These are phyloP conservation scores for Pachymerium ferrugineum DNA, from an alignment of 2,888 invertebrate genomes.

Conservation along the genomic window DNA sequence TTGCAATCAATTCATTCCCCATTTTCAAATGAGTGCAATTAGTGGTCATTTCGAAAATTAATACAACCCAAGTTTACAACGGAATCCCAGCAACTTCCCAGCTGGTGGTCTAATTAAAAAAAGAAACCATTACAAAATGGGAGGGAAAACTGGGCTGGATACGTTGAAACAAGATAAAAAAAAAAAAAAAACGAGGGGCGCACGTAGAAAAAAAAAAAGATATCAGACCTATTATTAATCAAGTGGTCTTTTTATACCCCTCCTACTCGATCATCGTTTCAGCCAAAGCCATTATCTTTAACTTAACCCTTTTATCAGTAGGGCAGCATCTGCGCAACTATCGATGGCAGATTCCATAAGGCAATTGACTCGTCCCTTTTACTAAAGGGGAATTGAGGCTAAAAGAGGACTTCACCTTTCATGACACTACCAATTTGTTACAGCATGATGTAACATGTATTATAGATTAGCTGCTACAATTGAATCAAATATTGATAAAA, in stretches of 20 bases:
- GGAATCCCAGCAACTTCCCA: not conserved
- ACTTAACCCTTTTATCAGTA: slow-evolving; percentile 21
- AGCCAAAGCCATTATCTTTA: not conserved
- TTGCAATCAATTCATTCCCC: slow-evolving; percentile 3
- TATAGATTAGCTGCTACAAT: not conserved
- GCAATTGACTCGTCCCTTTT: slow-evolving; percentile 9
- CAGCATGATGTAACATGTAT: not conserved
- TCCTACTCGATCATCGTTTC: not conserved
- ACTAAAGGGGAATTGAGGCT: not conserved
- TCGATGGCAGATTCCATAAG: slow-evolving; percentile 5
- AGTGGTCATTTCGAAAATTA: not conserved
- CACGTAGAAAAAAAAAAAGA: not conserved
- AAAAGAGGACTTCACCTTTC: slow-evolving; percentile 9
- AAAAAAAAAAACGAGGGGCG: not conserved
- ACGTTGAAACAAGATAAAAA: too few species aligned
- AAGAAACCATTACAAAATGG: not conserved
- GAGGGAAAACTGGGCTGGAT: too few species aligned
- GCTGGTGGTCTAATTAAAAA: slow-evolving; percentile 3
- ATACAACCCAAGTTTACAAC: not conserved
- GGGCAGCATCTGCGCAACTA: slow-evolving; percentile 15
- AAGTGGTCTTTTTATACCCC: not conserved
- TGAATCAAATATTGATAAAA: not conserved
- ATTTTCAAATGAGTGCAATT: slow-evolving; percentile 6
- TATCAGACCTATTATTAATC: not conserved
- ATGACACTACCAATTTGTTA: slow-evolving; percentile 2